Evolutionary conservation across 35 echinoderm and acorn worm species (phyloP).

Genomic region (Strongylocentrotus purpuratus): DNA sequence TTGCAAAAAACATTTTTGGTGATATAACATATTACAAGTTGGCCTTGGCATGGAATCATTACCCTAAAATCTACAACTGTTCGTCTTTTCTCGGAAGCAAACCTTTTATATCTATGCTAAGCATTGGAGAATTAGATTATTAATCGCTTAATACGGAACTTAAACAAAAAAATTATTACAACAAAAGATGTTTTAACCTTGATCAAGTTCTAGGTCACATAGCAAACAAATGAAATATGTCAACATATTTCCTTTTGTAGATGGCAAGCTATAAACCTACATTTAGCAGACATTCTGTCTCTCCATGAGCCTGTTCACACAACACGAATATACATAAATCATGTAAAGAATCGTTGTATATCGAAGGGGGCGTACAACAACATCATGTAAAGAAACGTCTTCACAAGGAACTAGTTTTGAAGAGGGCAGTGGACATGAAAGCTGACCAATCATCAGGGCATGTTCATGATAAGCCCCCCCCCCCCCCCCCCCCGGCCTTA

Average conservation of each 20-base stretch:
- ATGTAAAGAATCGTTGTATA: no score
- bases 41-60: background rate
- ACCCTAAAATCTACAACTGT: background rate
- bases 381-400: no score
- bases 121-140: background rate
- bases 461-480: no score
- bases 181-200: background rate
- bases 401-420: no score
- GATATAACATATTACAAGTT: background rate
- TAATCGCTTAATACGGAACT: background rate
- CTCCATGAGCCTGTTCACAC: background rate
- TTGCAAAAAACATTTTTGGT: no score
- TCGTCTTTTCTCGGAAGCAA: background rate
- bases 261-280: background rate
- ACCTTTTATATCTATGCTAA: background rate
- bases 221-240: background rate
- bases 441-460: no score
- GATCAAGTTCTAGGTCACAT: background rate
- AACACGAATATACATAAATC: no score
- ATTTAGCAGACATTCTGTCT: background rate
- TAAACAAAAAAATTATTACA: background rate
- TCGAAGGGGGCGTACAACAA: no score
- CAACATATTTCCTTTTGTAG: slow-evolving; percentile 8
- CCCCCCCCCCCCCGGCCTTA: no score
- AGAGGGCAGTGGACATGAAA: no score